phyloP scores from a whole-genome alignment of 2,113 vertebrate genomes.

The Otus sunia region DNA sequence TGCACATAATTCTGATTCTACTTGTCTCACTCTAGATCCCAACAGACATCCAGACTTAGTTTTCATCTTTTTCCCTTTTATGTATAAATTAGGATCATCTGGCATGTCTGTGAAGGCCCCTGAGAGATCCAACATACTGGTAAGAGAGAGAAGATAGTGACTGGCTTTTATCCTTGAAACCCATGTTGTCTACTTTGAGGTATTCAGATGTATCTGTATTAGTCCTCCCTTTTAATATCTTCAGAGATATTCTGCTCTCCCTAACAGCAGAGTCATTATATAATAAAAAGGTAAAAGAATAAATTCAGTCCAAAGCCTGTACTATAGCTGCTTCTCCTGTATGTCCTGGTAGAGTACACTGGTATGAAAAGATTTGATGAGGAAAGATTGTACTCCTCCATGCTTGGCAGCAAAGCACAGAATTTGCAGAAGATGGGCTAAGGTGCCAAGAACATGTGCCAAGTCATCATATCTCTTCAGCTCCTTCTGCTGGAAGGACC shows the following conservation, averaged over 20 bases:
- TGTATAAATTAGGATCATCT: neutral
- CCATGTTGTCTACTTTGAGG: neutral
- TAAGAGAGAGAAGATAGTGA: neutral
- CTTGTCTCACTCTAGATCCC: neutral
- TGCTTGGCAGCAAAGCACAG: neutral
- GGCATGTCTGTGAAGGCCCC: neutral
- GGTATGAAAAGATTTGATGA: neutral
- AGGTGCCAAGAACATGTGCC: neutral
- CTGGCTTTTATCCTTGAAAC: neutral
- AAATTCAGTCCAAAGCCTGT: neutral
- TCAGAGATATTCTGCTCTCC: neutral
- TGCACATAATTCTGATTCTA: neutral
- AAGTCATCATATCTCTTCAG: neutral
- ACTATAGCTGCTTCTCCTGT: neutral
- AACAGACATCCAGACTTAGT: neutral
- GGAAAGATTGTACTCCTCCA: neutral
- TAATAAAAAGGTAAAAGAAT: neutral
- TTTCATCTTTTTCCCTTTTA: neutral
- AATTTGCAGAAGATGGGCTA: neutral
- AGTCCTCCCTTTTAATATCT: neutral
- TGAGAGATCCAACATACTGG: neutral
- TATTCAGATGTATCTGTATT: neutral
- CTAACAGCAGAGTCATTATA: neutral
- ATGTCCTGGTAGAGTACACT: neutral
- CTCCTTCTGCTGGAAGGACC: slow-evolving; percentile 8